phyloP scores from a whole-genome alignment of 2,113 vertebrate species.

The Gobio gobio region DNA sequence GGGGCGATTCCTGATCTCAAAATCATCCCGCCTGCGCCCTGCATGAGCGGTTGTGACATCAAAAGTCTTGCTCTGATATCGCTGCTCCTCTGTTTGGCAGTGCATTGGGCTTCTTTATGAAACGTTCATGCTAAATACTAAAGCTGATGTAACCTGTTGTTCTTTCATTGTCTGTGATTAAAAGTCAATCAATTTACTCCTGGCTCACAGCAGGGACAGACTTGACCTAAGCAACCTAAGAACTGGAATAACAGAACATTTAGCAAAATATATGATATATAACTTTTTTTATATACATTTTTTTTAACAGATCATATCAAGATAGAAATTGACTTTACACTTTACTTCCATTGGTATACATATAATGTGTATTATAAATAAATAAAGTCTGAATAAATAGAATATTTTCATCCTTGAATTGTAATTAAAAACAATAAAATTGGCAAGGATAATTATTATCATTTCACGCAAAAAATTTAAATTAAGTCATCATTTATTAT shows the following conservation, averaged over 20 bases:
- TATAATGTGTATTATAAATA: too few relatives aligned
- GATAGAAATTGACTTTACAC: not conserved
- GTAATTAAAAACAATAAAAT: too few relatives aligned
- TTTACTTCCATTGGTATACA: not conserved
- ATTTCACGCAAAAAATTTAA: too few relatives aligned
- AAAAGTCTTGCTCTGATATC: not conserved
- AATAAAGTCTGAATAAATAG: too few relatives aligned
- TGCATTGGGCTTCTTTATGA: not conserved
- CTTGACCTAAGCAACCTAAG: too few relatives aligned
- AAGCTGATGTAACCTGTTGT: not conserved
- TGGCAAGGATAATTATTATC: too few relatives aligned
- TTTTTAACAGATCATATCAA: not conserved
- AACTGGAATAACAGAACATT: too few relatives aligned
- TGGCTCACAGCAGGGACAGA: not conserved
- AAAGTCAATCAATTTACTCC: not conserved
- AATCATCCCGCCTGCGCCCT: not conserved
- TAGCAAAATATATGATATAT: not conserved
- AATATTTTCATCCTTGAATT: too few relatives aligned
- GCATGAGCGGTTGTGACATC: not conserved
- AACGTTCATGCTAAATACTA: not conserved
- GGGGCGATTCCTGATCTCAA: not conserved
- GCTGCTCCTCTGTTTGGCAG: slow-evolving; percentile 20
- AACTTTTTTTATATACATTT: not conserved
- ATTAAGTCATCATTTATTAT: too few relatives aligned
- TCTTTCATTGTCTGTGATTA: not conserved